Evolutionary conservation across 2,888 invertebrate species (phyloP), one percentile per base, ranked within the genome.

Genomic region (Girardia tigrina): DNA sequence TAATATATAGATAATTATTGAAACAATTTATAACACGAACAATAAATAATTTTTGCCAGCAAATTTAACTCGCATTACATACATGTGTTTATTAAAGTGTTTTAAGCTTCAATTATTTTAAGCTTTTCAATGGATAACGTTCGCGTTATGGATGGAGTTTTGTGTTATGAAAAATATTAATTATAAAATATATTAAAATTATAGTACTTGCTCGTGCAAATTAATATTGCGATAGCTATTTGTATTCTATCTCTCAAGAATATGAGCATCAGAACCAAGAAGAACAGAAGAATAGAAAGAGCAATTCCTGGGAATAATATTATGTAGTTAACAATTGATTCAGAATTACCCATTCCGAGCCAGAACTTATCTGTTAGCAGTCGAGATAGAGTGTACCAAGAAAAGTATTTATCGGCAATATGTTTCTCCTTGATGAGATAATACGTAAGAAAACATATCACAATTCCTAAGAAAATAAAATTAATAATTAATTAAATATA

Each of bases 261-360:
- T 4, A 56, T 56, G 6, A 56, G 56, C 56, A 56, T 56, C 23
- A 56, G n/a, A 20, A 56, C 23, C 23, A 8, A 56, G 8, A 56
- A 12, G 8, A 36, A 12, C 12, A 36, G 36, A 36, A 36, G 8
- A 36, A 36, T 36, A 16, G 36, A 36, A 8, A 36, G 16, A 8
- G 16, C 36, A 36, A 36, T 36, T 36, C 36, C 36, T 36, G 16
- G 36, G 16, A 36, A 36, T 36, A 16, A 36, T 36, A 36, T n/a
- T 12, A 36, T 36, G n/a, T n/a, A n/a, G n/a, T n/a, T n/a, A n/a
- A n/a, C n/a, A n/a, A n/a, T n/a, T n/a, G n/a, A n/a, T n/a, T n/a
- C n/a, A n/a, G n/a, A n/a, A n/a, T 56, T 56, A 56, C 56, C 56
- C 56, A 56, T 56, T 56, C 20, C 56, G 6, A 56, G n/a, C 56